These are phyloP conservation scores for Geococcyx californianus DNA, from an alignment of 2,113 vertebrate genomes.

Conservation along the genomic window DNA sequence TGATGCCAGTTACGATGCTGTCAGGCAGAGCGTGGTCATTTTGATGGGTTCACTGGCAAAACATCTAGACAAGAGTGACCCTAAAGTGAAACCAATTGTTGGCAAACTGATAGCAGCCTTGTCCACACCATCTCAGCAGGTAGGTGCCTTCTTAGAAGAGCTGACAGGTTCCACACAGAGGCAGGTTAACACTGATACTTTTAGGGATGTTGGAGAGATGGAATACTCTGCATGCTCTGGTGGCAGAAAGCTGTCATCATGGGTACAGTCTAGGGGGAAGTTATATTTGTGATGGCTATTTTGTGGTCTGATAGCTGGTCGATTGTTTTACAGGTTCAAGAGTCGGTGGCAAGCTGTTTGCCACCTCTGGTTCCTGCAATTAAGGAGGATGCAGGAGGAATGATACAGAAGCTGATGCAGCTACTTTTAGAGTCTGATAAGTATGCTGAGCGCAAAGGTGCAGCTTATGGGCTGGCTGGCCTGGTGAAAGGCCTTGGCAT, in stretches of 20 bases:
- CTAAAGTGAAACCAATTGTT: conserved; percentile 97
- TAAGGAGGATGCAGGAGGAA: conserved; percentile 93
- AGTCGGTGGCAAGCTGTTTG: conserved; percentile 93
- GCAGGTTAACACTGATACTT: not conserved
- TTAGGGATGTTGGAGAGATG: not conserved
- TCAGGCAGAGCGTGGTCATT: conserved; percentile 97
- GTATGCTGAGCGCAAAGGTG: conserved; percentile 94
- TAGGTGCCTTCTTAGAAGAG: conserved; percentile 74
- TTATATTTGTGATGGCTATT: not conserved
- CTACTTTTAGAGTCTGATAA: conserved; percentile 96
- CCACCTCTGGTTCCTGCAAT: conserved; percentile 95
- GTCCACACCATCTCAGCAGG: conserved; percentile 97
- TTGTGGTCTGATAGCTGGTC: not conserved
- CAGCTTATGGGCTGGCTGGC: conserved; percentile 92
- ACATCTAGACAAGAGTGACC: conserved; percentile 96
- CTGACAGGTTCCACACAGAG: not conserved
- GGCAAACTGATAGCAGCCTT: conserved; percentile 96
- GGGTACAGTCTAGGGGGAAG: not conserved
- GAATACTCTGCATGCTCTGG: not conserved
- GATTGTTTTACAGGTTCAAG: conserved; percentile 85
- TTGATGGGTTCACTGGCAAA: conserved; percentile 98
- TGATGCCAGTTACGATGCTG: conserved; percentile 94
- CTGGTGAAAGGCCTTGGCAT: conserved; percentile 97
- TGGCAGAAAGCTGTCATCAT: not conserved
- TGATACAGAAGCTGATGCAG: conserved; percentile 93